Evolutionary conservation across 2,113 vertebrate species (phyloP).

Genomic region (Bos taurus): DNA sequence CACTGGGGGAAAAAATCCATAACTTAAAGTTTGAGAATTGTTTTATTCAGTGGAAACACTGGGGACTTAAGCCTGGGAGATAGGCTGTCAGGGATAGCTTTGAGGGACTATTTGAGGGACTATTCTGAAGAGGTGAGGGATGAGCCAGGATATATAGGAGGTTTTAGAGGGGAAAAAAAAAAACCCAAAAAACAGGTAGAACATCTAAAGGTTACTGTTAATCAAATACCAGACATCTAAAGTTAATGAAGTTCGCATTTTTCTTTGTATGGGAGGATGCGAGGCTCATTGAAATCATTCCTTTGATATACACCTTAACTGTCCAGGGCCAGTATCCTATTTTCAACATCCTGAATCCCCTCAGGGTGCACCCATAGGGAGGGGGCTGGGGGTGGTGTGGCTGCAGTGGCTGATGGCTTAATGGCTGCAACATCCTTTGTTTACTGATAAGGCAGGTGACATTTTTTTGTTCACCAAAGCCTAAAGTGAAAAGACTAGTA

Average conservation of each 20-base stretch:
- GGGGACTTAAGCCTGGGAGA: not conserved
- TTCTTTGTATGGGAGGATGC: not conserved
- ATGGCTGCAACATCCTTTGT: not conserved
- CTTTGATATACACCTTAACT: not conserved
- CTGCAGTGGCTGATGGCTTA: not conserved
- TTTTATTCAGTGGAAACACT: not conserved
- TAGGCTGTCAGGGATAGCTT: not conserved
- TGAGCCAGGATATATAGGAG: not conserved
- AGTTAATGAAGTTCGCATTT: not conserved
- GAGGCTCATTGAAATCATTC: not conserved
- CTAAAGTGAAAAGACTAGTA: not conserved
- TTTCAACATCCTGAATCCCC: not conserved
- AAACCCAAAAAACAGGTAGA: not conserved
- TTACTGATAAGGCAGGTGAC: not conserved
- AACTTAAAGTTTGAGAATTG: not conserved
- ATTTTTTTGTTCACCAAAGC: too few relatives aligned
- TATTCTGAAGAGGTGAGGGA: not conserved
- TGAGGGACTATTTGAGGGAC: not conserved
- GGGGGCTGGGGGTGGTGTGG: not conserved
- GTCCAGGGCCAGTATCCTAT: not conserved
- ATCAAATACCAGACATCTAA: not conserved
- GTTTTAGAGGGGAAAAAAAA: not conserved
- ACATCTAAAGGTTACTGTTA: not conserved
- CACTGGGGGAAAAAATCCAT: not conserved
- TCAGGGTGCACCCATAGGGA: not conserved